A percentile compares a stretch with the other conserved stretches of the same genome.
Conservation (phyloP, 30 jellyfish, hydroid and myxozoan genomes). For the Hydractinia echinata region DNA sequence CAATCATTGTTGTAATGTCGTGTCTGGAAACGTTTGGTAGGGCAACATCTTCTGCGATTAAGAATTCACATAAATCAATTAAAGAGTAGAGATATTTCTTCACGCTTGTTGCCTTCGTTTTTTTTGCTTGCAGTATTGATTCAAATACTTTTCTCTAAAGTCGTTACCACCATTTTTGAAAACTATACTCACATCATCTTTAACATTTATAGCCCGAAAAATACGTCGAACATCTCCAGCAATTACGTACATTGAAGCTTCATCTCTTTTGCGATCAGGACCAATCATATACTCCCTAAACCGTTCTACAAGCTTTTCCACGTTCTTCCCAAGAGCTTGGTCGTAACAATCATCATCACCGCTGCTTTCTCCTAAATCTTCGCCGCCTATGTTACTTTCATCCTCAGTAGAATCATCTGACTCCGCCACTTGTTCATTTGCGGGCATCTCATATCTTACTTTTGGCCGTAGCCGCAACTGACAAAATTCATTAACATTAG, state of each 20-base stretch:
- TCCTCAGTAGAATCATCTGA: too few relatives aligned
- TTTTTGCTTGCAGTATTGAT: not conserved
- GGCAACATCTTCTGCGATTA: not conserved
- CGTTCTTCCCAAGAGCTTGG: not conserved
- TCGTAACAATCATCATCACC: not conserved
- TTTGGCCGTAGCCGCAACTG: too few relatives aligned
- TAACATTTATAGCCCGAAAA: not conserved
- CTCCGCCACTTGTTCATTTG: too few relatives aligned
- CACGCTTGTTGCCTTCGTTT: not conserved
- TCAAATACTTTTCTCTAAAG: not conserved
- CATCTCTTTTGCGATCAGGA: conserved; percentile 7
- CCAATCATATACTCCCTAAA: not conserved
- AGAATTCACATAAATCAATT: not conserved
- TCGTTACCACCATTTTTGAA: not conserved
- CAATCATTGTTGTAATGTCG: not conserved
- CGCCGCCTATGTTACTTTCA: too few relatives aligned
- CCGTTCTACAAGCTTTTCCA: not conserved
- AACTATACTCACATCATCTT: conserved; percentile 1
- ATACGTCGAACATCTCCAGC: conserved; percentile 13
- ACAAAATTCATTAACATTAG: too few relatives aligned
- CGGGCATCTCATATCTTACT: too few relatives aligned
- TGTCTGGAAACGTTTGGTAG: not conserved
- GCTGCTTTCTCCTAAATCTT: too few relatives aligned
- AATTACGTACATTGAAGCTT: not conserved
- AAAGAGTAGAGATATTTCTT: conserved; percentile 17